Evolutionary conservation across 2,113 vertebrate genomes (phyloP).

Genomic region (Porphyrio hochstetteri): DNA sequence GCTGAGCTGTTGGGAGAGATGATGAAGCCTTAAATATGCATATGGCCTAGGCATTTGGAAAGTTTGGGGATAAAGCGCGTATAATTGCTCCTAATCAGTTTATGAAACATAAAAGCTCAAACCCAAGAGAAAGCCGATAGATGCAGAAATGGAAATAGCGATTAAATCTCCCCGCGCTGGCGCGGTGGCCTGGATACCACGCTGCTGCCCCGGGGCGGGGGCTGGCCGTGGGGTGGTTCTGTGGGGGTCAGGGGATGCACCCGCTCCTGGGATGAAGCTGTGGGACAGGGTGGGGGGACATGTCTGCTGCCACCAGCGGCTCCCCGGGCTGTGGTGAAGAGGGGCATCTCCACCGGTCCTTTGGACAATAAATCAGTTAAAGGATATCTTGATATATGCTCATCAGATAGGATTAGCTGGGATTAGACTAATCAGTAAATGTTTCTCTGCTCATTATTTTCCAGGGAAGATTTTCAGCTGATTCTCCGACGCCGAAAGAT

Average conservation of each 20-base stretch:
- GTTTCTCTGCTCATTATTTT: slow-evolving; percentile 84
- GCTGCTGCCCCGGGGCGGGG: not conserved
- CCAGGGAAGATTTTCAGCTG: slow-evolving; percentile 77
- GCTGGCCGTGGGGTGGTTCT: accelerated
- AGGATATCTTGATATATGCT: slow-evolving; percentile 77
- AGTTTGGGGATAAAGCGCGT: slow-evolving; percentile 58
- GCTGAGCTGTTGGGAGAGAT: slow-evolving; percentile 59
- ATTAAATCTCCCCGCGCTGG: slow-evolving; percentile 37
- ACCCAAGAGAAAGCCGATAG: slow-evolving; percentile 41
- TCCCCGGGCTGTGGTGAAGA: accelerated
- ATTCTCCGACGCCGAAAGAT: slow-evolving; percentile 72
- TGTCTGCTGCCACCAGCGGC: accelerated
- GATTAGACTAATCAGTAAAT: slow-evolving; percentile 87
- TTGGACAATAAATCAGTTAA: slow-evolving; percentile 75
- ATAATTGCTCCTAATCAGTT: slow-evolving; percentile 72
- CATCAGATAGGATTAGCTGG: slow-evolving; percentile 82
- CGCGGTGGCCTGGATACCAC: slow-evolving; percentile 33
- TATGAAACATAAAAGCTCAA: slow-evolving; percentile 66
- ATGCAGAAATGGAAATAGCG: slow-evolving; percentile 63
- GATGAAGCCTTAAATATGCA: slow-evolving; percentile 78
- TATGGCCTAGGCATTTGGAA: slow-evolving; percentile 76
- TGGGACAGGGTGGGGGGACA: not conserved
- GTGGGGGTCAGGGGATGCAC: accelerated
- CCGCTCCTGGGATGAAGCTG: accelerated
- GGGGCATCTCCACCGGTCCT: not conserved